Evolutionary conservation across 2,113 vertebrate genomes (phyloP).

Genomic region (Saguinus imperator): DNA sequence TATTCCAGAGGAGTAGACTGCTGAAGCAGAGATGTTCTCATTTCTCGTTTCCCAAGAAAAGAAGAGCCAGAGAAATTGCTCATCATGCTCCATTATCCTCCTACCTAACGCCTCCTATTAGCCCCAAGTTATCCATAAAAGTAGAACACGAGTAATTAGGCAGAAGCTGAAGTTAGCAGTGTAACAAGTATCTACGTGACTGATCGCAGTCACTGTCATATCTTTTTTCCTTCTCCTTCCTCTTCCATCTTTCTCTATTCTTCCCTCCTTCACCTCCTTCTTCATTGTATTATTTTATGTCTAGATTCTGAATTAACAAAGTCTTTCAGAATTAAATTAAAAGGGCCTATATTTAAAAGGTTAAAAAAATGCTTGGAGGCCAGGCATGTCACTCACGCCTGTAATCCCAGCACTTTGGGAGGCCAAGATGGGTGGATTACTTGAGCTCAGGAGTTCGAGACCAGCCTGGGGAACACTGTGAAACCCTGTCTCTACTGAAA

Average conservation of each 20-base stretch:
- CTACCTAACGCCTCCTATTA: not conserved
- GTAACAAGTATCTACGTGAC: accelerated
- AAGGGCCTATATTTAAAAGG: not conserved
- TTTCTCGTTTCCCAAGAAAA: not conserved
- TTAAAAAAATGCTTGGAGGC: not conserved
- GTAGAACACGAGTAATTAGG: not conserved
- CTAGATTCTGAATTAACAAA: not conserved
- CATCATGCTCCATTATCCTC: not conserved
- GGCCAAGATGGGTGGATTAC: too few species aligned
- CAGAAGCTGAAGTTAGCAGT: too few species aligned
- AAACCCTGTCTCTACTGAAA: too few species aligned
- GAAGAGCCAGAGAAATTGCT: not conserved
- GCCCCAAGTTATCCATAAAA: not conserved
- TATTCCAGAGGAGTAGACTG: not conserved
- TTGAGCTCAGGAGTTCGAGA: too few species aligned
- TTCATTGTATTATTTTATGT: not conserved
- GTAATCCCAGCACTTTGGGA: too few species aligned
- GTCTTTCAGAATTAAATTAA: not conserved
- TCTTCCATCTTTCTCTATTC: too few species aligned
- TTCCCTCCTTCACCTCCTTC: not conserved
- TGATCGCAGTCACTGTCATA: not conserved
- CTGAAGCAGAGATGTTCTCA: not conserved
- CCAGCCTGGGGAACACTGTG: too few species aligned
- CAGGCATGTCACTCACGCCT: too few species aligned
- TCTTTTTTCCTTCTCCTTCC: not conserved